Evolutionary conservation across 2,113 vertebrate genomes (phyloP).

Genomic region (Pangasianodon hypophthalmus): DNA sequence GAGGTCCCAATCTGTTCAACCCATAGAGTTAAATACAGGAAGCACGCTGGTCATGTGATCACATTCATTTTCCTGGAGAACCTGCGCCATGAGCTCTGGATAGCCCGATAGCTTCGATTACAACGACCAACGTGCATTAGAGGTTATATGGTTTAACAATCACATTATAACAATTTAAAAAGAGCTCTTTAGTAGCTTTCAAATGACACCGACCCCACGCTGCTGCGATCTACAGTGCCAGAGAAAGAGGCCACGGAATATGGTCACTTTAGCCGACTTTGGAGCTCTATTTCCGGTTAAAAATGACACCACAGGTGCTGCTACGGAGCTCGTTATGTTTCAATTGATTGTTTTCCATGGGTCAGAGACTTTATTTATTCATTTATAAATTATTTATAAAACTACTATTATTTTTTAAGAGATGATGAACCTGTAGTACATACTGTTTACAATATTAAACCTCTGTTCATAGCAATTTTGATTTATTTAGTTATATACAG

Average conservation of each 20-base stretch:
- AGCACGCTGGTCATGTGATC: neutral
- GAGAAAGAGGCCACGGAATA: neutral
- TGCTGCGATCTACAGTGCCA: neutral
- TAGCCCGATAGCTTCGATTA: neutral
- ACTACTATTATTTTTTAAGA: neutral
- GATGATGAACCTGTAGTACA: neutral
- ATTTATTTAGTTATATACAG: neutral
- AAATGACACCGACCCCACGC: fast-evolving
- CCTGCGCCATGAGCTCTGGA: neutral
- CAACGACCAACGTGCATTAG: neutral
- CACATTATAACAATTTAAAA: neutral
- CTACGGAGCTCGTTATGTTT: neutral
- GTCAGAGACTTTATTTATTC: neutral
- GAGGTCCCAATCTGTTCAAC: neutral
- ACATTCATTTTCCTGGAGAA: neutral
- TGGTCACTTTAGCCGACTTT: neutral
- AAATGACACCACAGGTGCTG: neutral
- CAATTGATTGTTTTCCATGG: neutral
- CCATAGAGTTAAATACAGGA: neutral
- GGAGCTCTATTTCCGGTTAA: neutral
- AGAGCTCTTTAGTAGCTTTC: neutral
- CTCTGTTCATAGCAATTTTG: neutral
- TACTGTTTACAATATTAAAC: neutral
- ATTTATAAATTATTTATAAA: neutral
- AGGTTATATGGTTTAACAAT: neutral